Percentiles rank a stretch among this genome's conserved stretches.
phyloP scores from a whole-genome alignment of 1,140 invertebrate genomes.

The Trichonephila clavipes region DNA sequence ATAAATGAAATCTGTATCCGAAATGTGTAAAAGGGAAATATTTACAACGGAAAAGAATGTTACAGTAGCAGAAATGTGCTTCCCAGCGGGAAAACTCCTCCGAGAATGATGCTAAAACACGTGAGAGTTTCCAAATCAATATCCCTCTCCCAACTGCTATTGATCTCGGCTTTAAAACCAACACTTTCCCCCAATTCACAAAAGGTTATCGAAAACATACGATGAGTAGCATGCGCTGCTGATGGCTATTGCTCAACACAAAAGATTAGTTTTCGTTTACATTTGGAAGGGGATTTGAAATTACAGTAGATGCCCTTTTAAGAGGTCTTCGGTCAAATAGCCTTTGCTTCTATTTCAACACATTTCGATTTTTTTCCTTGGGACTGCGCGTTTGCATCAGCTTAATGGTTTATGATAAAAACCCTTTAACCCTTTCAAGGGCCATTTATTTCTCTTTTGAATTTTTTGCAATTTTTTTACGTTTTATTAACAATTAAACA shows the following conservation, averaged over 20 bases:
- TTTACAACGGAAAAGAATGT: not conserved
- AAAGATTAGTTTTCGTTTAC: not conserved
- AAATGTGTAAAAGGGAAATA: too few species aligned
- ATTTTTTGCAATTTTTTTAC: too few species aligned
- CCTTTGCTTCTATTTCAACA: too few species aligned
- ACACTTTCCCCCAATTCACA: not conserved
- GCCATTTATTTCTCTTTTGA: too few species aligned
- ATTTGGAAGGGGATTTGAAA: not conserved
- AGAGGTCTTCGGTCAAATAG: too few species aligned
- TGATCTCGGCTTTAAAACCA: not conserved
- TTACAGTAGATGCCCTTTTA: too few species aligned
- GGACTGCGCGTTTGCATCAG: too few species aligned
- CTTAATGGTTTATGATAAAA: too few species aligned
- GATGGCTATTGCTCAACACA: not conserved
- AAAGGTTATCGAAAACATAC: not conserved
- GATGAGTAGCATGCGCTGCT: not conserved
- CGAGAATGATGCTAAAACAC: not conserved
- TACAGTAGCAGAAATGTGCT: not conserved
- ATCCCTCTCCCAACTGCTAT: not conserved
- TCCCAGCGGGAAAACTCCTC: not conserved
- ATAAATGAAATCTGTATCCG: too few species aligned
- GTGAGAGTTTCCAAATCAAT: slow-evolving; percentile 4
- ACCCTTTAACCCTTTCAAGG: too few species aligned
- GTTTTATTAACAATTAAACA: too few species aligned
- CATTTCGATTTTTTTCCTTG: too few species aligned